Conservation (phyloP, 2,888 invertebrate genomes). For the Aphidius colemani region DNA sequence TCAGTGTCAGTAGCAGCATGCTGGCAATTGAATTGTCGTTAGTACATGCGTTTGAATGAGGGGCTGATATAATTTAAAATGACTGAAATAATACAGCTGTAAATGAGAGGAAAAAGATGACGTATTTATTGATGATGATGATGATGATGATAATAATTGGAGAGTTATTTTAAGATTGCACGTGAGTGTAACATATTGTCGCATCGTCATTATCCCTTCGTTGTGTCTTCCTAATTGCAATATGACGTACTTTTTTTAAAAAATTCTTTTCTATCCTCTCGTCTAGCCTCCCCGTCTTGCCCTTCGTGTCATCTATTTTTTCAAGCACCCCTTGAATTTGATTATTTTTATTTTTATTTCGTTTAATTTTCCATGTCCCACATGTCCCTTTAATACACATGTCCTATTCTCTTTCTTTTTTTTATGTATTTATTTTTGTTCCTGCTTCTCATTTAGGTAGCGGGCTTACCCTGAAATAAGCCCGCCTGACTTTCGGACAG, state of each 20-base stretch:
- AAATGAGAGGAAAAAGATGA: conserved; percentile 17
- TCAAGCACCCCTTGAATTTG: too few species aligned
- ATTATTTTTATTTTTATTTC: too few species aligned
- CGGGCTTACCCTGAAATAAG: conserved; percentile 28
- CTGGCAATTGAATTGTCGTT: neutral
- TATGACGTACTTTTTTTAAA: conserved; percentile 37
- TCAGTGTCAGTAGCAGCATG: neutral
- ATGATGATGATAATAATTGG: conserved; percentile 34
- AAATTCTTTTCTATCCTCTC: conserved; percentile 16
- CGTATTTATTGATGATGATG: conserved; percentile 20
- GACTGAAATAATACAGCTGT: neutral
- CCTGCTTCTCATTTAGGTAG: too few species aligned
- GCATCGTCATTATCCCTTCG: conserved; percentile 36
- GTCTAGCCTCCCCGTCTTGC: conserved; percentile 14
- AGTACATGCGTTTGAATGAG: too few species aligned
- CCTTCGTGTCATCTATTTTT: neutral
- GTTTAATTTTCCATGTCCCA: too few species aligned
- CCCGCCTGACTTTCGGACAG: conserved; percentile 38
- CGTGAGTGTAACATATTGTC: neutral
- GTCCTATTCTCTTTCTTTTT: too few species aligned
- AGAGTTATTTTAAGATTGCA: conserved; percentile 30
- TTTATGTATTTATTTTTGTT: too few species aligned
- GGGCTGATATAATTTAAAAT: neutral
- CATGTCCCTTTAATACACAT: too few species aligned
- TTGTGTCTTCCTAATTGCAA: conserved; percentile 41